These are phyloP conservation scores for Tenthredo distinguenda DNA, from an alignment of 2,888 invertebrate genomes.

Conservation along the genomic window DNA sequence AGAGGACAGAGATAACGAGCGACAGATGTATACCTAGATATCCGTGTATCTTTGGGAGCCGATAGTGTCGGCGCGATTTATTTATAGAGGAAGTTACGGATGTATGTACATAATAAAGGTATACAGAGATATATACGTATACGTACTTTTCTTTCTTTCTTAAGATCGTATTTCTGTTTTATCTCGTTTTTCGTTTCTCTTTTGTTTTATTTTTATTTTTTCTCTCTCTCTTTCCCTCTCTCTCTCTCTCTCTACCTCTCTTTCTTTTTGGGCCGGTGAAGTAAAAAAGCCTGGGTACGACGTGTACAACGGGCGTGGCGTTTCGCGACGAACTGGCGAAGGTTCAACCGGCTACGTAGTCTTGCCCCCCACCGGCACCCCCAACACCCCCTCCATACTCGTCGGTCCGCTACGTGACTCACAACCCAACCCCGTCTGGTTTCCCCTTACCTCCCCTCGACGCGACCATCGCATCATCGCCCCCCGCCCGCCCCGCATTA, in stretches of 20 bases:
- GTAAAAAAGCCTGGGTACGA: constrained; percentile 15
- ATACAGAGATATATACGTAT: neutral
- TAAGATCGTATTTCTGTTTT: neutral
- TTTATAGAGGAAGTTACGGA: neutral
- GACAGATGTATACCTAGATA: neutral
- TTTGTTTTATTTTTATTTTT: neutral
- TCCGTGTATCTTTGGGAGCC: neutral
- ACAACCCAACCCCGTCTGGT: constrained; percentile 68
- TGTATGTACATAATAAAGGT: neutral
- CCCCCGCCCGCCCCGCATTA: constrained; percentile 13
- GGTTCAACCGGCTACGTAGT: constrained; percentile 54
- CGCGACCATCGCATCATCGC: constrained; percentile 47
- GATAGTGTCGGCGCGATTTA: neutral
- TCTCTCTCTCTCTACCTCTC: neutral
- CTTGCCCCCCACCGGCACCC: constrained; percentile 59
- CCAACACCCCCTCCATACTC: constrained; percentile 70
- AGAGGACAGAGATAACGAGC: neutral
- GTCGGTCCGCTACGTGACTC: constrained; percentile 68
- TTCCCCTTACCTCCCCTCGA: constrained; percentile 34
- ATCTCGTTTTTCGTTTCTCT: neutral
- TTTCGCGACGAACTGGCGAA: constrained; percentile 76
- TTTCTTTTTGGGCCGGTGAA: neutral
- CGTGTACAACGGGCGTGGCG: constrained; percentile 73
- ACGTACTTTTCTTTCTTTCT: neutral
- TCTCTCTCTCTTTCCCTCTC: neutral